phyloP scores from a whole-genome alignment of 2,113 vertebrate species.

The Psittacula cyanocephala region DNA sequence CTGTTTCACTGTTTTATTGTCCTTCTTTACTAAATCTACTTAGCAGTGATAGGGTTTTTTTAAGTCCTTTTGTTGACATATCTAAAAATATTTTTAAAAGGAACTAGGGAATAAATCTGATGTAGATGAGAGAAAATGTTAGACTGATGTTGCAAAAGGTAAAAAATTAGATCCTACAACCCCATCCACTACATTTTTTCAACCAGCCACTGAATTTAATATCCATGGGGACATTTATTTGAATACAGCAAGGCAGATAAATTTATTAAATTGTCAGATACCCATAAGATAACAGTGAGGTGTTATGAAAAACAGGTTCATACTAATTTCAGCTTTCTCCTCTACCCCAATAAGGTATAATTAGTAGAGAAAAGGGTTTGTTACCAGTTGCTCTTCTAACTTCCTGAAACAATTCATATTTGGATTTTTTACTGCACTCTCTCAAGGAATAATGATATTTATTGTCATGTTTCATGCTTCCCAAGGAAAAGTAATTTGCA shows the following conservation, averaged over 20 bases:
- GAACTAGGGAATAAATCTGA: constrained; percentile 43
- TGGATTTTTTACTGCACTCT: not conserved
- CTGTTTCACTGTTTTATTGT: constrained; percentile 74
- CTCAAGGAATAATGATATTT: not conserved
- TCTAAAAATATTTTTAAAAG: constrained; percentile 63
- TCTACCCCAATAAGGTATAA: not conserved
- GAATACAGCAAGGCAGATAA: not conserved
- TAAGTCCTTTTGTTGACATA: constrained; percentile 59
- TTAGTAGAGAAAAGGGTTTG: not conserved
- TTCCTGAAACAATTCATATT: not conserved
- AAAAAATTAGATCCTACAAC: not conserved
- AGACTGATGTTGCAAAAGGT: not conserved
- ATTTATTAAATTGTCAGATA: not conserved
- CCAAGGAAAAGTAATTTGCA: constrained; percentile 35
- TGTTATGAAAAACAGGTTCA: not conserved
- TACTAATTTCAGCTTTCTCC: not conserved
- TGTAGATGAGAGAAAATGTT: constrained; percentile 53
- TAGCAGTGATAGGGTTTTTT: constrained; percentile 71
- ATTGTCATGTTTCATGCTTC: not conserved
- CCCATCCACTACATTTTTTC: not conserved
- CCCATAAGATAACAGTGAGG: not conserved
- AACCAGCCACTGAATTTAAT: not conserved
- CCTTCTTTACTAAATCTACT: constrained; percentile 75
- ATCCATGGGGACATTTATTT: not conserved
- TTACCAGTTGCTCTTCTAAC: constrained; percentile 29